Percentiles rank a stretch among this genome's conserved stretches.
Conservation (phyloP, 2,113 vertebrate species). For the Bambusicola thoracicus region DNA sequence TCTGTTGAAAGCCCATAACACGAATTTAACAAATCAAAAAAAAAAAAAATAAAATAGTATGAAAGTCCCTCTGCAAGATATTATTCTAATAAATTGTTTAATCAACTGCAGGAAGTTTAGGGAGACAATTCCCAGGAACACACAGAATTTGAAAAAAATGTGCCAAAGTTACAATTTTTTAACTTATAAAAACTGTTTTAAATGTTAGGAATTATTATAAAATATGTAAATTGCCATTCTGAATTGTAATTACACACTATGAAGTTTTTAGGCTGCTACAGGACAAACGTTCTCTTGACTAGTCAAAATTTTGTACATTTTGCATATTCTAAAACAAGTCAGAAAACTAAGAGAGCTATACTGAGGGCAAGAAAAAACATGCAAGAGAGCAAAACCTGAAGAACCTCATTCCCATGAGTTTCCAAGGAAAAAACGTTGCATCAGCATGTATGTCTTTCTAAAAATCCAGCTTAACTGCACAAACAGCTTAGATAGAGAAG, state of each 20-base stretch:
- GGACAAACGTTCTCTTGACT: not conserved
- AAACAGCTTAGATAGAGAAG: not conserved
- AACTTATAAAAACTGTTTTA: not conserved
- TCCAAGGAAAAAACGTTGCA: not conserved
- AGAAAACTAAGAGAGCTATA: not conserved
- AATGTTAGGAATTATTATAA: not conserved
- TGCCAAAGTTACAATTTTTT: not conserved
- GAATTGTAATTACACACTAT: not conserved
- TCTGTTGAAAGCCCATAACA: not conserved
- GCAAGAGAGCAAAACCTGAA: not conserved
- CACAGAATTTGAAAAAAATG: not conserved
- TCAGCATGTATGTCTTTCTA: not conserved
- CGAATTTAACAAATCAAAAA: not conserved
- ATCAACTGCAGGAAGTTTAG: not conserved
- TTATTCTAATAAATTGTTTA: not conserved
- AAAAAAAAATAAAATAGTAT: too few relatives aligned
- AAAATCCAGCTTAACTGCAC: not conserved
- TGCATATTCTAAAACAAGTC: not conserved
- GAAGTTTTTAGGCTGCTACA: not conserved
- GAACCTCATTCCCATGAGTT: not conserved
- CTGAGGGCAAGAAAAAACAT: not conserved
- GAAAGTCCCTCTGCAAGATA: not conserved
- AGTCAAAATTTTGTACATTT: not conserved
- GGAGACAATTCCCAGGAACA: not conserved
- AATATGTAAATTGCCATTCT: not conserved